A percentile compares a stretch with the other conserved stretches of the same genome.
These are phyloP conservation scores for Tetramorium alpestre DNA, from an alignment of 1,140 invertebrate species.

Conservation along the genomic window DNA sequence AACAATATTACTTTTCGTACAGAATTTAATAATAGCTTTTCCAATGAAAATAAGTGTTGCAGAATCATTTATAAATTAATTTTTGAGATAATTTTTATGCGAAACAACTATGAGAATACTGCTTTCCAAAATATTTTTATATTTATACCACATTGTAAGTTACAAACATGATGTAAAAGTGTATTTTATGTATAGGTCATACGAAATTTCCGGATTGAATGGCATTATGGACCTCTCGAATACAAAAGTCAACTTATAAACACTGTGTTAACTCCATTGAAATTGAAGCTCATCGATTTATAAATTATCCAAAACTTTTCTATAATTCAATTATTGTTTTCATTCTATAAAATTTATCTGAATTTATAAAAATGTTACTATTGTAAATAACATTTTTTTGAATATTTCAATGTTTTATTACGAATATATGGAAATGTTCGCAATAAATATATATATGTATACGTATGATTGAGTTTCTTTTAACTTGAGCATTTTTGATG, in stretches of 20 bases:
- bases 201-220: conserved; percentile 81
- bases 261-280: conserved; percentile 78
- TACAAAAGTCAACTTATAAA: conserved; percentile 80
- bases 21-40: not conserved
- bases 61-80: not conserved
- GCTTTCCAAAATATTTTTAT: not conserved
- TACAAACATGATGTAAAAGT: not conserved
- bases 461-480: too few species aligned
- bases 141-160: not conserved
- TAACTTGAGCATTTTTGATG: too few species aligned
- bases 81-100: not conserved
- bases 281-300: conserved; percentile 79
- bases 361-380: too few species aligned
- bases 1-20: not conserved
- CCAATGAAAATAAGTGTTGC: not conserved
- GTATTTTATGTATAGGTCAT: conserved; percentile 73
- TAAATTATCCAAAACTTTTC: not conserved
- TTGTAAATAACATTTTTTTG: too few species aligned
- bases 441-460: too few species aligned
- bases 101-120: not conserved
- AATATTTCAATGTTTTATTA: too few species aligned
- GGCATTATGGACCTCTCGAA: conserved; percentile 78
- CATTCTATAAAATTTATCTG: too few species aligned
- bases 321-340: not conserved
- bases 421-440: too few species aligned